Evolutionary conservation across 2,113 vertebrate species (phyloP).

Genomic region (Gambusia holbrooki): DNA sequence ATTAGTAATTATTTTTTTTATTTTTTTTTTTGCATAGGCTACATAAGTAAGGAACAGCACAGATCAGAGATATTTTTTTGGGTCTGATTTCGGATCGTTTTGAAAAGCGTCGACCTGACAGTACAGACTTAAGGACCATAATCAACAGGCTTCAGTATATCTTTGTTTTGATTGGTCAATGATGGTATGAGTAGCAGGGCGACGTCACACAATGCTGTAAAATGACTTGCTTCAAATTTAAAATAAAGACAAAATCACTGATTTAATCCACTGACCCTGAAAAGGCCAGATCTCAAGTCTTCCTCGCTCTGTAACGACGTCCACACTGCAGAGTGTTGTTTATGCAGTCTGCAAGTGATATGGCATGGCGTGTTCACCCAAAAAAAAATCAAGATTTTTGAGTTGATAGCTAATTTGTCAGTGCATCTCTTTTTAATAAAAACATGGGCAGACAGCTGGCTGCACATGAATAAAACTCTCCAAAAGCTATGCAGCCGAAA

Average conservation of each 20-base stretch:
- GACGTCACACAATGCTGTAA: neutral
- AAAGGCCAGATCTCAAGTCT: neutral
- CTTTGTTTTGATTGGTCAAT: neutral
- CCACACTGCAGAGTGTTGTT: neutral
- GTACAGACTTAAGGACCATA: neutral
- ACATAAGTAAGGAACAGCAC: conserved; percentile 1
- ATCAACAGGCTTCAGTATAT: neutral
- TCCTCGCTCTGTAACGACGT: neutral
- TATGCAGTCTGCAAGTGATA: neutral
- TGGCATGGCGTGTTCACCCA: neutral
- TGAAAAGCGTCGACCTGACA: neutral
- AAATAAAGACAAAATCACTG: neutral
- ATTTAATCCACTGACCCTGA: neutral
- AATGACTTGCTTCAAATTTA: neutral
- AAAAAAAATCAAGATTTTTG: too few relatives aligned
- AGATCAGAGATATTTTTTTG: neutral
- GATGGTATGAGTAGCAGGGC: neutral
- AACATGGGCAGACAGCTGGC: conserved; percentile 2
- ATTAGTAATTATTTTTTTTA: neutral
- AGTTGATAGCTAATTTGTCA: neutral
- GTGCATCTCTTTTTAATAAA: neutral
- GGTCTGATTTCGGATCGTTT: neutral
- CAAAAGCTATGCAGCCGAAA: neutral
- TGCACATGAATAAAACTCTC: conserved; percentile 12
- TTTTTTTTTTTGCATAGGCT: conserved; percentile 70